Evolutionary conservation across 2,888 invertebrate genomes (phyloP), one percentile per base, ranked within the genome.

Genomic region (Pristionchus exspectatus): DNA sequence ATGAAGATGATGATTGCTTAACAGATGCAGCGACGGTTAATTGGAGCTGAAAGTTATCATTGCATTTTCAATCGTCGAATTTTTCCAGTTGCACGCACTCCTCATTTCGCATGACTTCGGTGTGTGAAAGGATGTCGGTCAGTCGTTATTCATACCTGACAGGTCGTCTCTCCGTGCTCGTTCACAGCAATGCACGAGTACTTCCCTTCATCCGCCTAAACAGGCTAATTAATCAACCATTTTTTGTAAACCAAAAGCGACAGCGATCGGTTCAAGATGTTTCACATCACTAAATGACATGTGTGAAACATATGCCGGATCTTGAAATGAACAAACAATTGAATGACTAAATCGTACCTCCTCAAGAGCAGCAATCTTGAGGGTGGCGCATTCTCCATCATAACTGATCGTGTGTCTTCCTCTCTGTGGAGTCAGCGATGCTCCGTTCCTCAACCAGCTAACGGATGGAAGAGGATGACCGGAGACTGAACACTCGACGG

Each of bases 171-270:
- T 83, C 97, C 98, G 93, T 96, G 97, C 92, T 96, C 97, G 95
- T 98, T 98, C 90, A 96, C 96, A 56, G 97, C 96, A 94, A 96
- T 97, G 66, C 97, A 95, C n/a, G 96, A 97, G 94, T 97, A 97
- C 0, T 95, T 96, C 66, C 98, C 98, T 90, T 93, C 93, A 90
- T 92, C 92, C 38, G 90, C 90, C 33, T 91, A 85, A n/a, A 87
- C 30, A n/a, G 27, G 1, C 14, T n/a, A 16, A 72, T n/a, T n/a
- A n/a, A n/a, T n/a, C n/a, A n/a, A n/a, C n/a, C n/a, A n/a, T n/a
- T n/a, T n/a, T n/a, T n/a, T n/a, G n/a, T n/a, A n/a, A n/a, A n/a
- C n/a, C 5, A 77, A 24, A 9, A 77, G 9, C 16, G 9, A 21
- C n/a, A 27, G 27, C 9, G 27, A 69, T n/a, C 14, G 69, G 14